Evolutionary conservation across 2,888 invertebrate species (phyloP).

Genomic region (Troides helena): DNA sequence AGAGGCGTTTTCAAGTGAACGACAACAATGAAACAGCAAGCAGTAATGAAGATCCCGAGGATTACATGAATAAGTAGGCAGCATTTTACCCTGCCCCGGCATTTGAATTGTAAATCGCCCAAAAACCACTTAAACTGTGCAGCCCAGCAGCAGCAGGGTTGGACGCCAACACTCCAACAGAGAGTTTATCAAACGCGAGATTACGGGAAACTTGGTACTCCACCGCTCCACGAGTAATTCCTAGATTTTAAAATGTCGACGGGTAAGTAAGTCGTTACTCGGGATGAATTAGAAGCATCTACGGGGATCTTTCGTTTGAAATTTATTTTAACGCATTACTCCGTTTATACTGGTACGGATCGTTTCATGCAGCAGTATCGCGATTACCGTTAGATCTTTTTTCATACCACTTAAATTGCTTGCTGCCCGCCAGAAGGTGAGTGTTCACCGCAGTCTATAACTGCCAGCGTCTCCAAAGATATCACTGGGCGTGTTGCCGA

Average conservation of each 20-base stretch:
- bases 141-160: slow-evolving; percentile 13
- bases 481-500: too few species aligned
- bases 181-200: slow-evolving; percentile 28
- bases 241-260: not conserved
- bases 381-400: too few species aligned
- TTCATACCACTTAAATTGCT: too few species aligned
- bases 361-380: too few species aligned
- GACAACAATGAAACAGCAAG: slow-evolving; percentile 16
- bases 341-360: too few species aligned
- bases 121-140: slow-evolving; percentile 21
- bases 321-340: not conserved
- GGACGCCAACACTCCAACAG: slow-evolving; percentile 29
- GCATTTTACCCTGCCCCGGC: not conserved
- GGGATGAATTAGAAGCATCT: not conserved
- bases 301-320: not conserved
- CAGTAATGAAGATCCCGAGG: slow-evolving; percentile 21
- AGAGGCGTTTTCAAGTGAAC: slow-evolving; percentile 8
- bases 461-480: too few species aligned
- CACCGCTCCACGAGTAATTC: slow-evolving; percentile 3
- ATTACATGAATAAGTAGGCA: slow-evolving; percentile 14
- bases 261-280: not conserved
- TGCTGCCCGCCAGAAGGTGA: too few species aligned
- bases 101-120: slow-evolving; percentile 24
- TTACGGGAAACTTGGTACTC: slow-evolving; percentile 9
- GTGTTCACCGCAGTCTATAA: too few species aligned